phyloP scores from a whole-genome alignment of 2,113 vertebrate genomes.

The Pomatorhinus ruficollis region DNA sequence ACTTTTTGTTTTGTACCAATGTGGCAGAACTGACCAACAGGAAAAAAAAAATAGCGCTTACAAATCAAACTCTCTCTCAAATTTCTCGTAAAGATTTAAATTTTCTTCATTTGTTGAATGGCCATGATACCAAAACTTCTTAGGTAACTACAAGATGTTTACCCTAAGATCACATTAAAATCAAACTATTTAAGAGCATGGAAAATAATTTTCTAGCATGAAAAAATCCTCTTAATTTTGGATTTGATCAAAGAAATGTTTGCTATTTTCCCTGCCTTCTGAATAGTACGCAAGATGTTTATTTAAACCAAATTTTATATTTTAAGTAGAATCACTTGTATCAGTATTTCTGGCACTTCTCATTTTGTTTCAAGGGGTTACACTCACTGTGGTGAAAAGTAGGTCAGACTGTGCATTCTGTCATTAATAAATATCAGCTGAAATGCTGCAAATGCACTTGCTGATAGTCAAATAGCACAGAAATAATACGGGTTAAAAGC shows the following conservation, averaged over 20 bases:
- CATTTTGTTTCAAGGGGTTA: background rate
- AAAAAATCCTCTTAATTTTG: background rate
- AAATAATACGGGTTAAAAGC: background rate
- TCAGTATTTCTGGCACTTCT: background rate
- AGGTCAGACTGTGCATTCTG: background rate
- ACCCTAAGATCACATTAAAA: background rate
- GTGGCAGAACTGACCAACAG: background rate
- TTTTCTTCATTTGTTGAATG: background rate
- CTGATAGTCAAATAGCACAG: background rate
- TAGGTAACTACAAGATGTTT: background rate
- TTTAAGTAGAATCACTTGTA: background rate
- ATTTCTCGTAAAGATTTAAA: background rate
- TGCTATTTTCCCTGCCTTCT: background rate
- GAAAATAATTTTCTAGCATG: background rate
- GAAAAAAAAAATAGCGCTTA: background rate
- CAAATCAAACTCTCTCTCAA: background rate
- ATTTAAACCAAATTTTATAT: background rate
- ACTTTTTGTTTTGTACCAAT: background rate
- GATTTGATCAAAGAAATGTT: background rate
- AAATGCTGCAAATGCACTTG: background rate
- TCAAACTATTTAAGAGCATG: background rate
- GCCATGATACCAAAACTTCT: accelerated
- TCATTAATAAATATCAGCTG: constrained; percentile 31
- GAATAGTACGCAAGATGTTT: background rate
- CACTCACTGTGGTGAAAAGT: background rate